Conservation (phyloP, 2,797 vertebrate species). For the Alcedo atthis region DNA sequence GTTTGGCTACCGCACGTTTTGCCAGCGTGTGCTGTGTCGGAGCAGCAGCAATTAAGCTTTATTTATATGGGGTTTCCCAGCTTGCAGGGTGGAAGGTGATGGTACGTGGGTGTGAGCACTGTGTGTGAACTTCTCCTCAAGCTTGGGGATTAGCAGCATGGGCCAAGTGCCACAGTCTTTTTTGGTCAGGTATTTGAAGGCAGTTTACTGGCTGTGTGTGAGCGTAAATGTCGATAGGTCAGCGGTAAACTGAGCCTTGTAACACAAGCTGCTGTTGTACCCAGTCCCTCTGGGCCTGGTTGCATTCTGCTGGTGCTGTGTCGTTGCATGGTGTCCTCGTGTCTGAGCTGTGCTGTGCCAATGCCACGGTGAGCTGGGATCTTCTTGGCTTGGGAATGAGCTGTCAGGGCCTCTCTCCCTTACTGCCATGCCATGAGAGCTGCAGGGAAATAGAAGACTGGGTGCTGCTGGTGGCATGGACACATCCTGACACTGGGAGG, state of each 20-base stretch:
- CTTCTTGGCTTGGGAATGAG: not conserved
- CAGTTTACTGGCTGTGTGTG: not conserved
- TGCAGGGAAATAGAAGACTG: not conserved
- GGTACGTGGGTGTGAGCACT: not conserved
- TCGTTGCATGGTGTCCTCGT: accelerated
- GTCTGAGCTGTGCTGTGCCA: not conserved
- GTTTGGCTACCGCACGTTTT: not conserved
- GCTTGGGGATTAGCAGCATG: slow-evolving; percentile 37
- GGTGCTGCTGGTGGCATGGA: not conserved
- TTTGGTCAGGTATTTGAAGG: slow-evolving; percentile 49
- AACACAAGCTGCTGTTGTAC: slow-evolving; percentile 1
- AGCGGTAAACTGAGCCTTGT: slow-evolving; percentile 6
- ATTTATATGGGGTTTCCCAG: slow-evolving; percentile 55
- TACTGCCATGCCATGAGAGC: not conserved
- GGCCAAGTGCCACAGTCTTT: slow-evolving; percentile 34
- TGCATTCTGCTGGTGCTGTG: accelerated
- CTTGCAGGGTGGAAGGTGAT: slow-evolving; percentile 9
- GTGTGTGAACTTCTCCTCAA: slow-evolving; percentile 25
- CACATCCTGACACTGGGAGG: not conserved
- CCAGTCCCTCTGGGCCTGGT: accelerated
- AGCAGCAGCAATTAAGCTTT: slow-evolving; percentile 50
- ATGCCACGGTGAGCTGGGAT: accelerated
- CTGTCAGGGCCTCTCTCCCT: not conserved
- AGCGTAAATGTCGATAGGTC: slow-evolving; percentile 25
- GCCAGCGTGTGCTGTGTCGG: not conserved